A percentile compares a stretch with the other conserved stretches of the same genome.
phyloP scores from a whole-genome alignment of 2,113 vertebrate genomes.

The Plectropomus leopardus region DNA sequence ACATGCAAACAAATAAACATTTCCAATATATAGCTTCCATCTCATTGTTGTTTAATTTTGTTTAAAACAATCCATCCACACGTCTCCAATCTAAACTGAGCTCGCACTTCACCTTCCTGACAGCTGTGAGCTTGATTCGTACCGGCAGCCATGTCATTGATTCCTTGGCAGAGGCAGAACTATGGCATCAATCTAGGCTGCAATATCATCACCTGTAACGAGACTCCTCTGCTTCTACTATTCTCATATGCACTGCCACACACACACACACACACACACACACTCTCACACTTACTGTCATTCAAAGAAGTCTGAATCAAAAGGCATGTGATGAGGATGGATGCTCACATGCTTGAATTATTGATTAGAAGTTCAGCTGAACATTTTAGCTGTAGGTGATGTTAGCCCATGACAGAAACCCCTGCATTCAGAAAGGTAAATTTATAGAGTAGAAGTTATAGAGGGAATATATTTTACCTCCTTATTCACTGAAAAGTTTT shows the following conservation, averaged over 20 bases:
- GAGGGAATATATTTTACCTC: constrained; percentile 32
- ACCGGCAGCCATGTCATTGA: constrained; percentile 86
- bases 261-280: constrained; percentile 34
- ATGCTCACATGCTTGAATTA: constrained; percentile 60
- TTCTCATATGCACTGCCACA: constrained; percentile 60
- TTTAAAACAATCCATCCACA: constrained; percentile 67
- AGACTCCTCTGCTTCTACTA: constrained; percentile 59
- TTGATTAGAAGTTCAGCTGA: constrained; percentile 60
- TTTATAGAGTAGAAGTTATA: constrained; percentile 20
- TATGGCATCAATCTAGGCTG: constrained; percentile 73
- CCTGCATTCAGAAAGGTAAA: constrained; percentile 15
- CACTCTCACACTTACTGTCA: constrained; percentile 41
- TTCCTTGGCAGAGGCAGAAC: constrained; percentile 72
- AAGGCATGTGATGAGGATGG: constrained; percentile 52
- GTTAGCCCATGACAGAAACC: constrained; percentile 35
- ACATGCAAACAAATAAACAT: constrained; percentile 49
- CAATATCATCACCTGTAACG: constrained; percentile 76
- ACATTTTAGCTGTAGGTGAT: constrained; percentile 50
- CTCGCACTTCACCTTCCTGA: constrained; percentile 61
- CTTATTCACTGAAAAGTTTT: not conserved
- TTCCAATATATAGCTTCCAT: constrained; percentile 50
- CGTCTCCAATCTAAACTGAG: constrained; percentile 49
- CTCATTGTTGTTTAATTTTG: constrained; percentile 65
- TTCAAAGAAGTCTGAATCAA: constrained; percentile 57
- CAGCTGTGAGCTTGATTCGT: constrained; percentile 80